Base-by-base conservation (phyloP, 35 echinoderm and acorn worm species). In the Acanthaster planci region DNA sequence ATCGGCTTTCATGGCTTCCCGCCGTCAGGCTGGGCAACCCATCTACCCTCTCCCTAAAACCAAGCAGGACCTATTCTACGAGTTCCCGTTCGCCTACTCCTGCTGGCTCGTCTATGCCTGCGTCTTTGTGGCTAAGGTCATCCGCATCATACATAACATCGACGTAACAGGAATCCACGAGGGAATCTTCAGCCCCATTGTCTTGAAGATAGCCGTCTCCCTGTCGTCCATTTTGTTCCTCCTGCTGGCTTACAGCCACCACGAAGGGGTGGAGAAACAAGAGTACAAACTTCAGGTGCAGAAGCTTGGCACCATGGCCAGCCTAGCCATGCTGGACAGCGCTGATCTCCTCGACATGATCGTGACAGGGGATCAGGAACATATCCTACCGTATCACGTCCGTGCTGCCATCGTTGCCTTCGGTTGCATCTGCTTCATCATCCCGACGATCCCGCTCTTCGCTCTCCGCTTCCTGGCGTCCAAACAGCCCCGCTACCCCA, bases 31-130 rank as follows among this genome's bases (percentile, higher is more conserved):
- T 29, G 80, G 76, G 19, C 56, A 67, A 17, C 87, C 79, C 7
- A 77, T 80, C 40, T 80, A 80, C 60, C 84, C 83, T 40, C 39
- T 90, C 2, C 93, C 93, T 26, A 82, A 78, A 6, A 89, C 58
- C 21, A 44, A 87, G 36, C 10, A 79, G 37, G 83, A 94, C 37
- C 27, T 94, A 2, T 52, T 90, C 39, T 21, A 58, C 9, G 93
- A 94, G 55, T 80, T 94, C 37, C 88, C 87, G 4, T 91, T 87
- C 51, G 93, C 93, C 2, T 95, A 95, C 32, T 64, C 78, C 1
- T 95, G 88, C n/a, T 95, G 93, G 93, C 60, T 95, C 19, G 53
- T 95, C 47, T 95, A 95, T 51, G 59, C 93, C 6, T 84, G 83
- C 27, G 93, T 95, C 19, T 85, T 95, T 9, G 67, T 95, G 1